phyloP scores from a whole-genome alignment of 2,888 invertebrate genomes.

The Aphidoletes aphidimyza region DNA sequence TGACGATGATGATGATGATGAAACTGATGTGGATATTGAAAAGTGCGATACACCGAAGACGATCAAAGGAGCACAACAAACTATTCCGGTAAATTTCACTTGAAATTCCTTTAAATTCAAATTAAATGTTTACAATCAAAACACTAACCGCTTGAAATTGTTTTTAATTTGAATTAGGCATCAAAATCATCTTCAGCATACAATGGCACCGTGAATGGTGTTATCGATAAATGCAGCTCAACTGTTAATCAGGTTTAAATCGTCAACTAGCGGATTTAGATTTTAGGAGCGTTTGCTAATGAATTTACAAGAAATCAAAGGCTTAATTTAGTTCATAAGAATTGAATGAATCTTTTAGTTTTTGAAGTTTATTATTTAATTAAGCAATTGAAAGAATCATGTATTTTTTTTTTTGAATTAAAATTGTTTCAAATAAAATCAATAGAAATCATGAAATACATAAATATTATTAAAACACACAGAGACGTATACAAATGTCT shows the following conservation, averaged over 20 bases:
- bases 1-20: slow-evolving; percentile 1
- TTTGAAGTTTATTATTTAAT: neutral
- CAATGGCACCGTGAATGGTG: slow-evolving; percentile 5
- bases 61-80: no score
- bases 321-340: slow-evolving; percentile 38
- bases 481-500: neutral
- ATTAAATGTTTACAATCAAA: neutral
- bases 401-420: neutral
- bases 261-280: neutral
- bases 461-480: neutral
- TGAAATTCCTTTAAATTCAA: neutral
- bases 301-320: slow-evolving; percentile 31
- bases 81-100: no score
- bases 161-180: neutral
- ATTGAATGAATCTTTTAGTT: slow-evolving; percentile 3
- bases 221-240: neutral
- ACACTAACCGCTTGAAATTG: neutral
- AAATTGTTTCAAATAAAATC: no score
- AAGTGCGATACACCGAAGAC: neutral
- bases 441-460: neutral
- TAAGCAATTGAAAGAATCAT: neutral
- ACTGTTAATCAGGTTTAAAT: neutral
- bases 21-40: slow-evolving; percentile 33
- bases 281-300: neutral
- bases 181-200: neutral